phyloP scores from a whole-genome alignment of 2,113 vertebrate species.

The Plestiodon gilberti region DNA sequence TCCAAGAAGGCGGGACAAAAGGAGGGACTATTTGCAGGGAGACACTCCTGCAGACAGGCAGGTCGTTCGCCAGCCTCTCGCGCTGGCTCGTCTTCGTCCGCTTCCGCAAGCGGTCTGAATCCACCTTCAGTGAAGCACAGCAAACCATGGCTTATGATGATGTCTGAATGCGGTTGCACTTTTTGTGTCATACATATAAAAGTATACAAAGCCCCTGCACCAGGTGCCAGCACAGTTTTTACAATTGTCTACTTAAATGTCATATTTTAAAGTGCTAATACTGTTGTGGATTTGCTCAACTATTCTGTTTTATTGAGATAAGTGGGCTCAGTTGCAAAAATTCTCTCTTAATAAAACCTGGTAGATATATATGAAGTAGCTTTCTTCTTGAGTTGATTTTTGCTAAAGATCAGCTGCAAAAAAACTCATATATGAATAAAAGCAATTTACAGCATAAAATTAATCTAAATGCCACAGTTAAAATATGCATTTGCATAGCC shows the following conservation, averaged over 20 bases:
- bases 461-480: conserved; percentile 69
- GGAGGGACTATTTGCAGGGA: too few species aligned
- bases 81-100: too few species aligned
- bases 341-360: conserved; percentile 59
- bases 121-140: too few species aligned
- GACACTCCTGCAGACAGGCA: too few species aligned
- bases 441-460: conserved; percentile 26
- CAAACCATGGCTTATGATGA: too few species aligned
- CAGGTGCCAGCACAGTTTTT: conserved; percentile 57
- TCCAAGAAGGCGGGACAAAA: too few species aligned
- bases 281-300: conserved; percentile 31
- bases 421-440: conserved; percentile 57
- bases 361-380: conserved; percentile 55
- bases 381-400: conserved; percentile 26
- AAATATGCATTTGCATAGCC: conserved; percentile 58
- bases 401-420: conserved; percentile 33
- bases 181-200: too few species aligned
- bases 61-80: too few species aligned
- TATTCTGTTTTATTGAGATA: conserved; percentile 48
- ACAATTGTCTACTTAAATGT: conserved; percentile 53
- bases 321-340: conserved; percentile 53
- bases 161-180: too few species aligned
- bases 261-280: conserved; percentile 67
- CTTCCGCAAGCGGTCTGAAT: too few species aligned
- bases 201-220: conserved; percentile 37